phyloP scores from a whole-genome alignment of 2,797 vertebrate species.

The Ptychadena robeensis region DNA sequence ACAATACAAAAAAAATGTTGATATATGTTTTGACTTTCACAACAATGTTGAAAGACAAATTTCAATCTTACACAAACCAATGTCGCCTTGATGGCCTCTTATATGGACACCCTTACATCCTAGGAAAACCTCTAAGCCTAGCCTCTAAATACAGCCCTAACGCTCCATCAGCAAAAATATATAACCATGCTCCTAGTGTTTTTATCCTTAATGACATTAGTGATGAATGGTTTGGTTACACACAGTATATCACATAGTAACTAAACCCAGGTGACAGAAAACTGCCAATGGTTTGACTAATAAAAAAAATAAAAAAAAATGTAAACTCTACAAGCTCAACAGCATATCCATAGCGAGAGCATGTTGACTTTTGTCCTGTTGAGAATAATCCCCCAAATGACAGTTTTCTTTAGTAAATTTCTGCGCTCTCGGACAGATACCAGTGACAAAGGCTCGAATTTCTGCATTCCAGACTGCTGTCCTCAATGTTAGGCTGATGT shows the following conservation, averaged over 20 bases:
- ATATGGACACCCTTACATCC: no score
- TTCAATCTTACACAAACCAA: neutral
- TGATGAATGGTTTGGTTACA: neutral
- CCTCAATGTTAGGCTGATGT: slow-evolving; percentile 55
- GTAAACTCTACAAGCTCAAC: neutral
- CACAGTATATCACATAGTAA: neutral
- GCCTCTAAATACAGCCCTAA: neutral
- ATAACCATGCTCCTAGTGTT: no score
- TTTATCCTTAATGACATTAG: neutral
- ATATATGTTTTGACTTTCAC: no score
- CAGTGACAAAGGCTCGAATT: slow-evolving; percentile 42
- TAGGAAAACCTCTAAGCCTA: no score
- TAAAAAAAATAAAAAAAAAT: neutral
- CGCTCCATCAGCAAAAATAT: no score
- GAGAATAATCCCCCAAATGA: slow-evolving; percentile 42
- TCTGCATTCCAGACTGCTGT: slow-evolving; percentile 60
- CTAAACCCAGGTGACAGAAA: neutral
- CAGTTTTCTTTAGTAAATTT: slow-evolving; percentile 51
- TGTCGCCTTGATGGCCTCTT: neutral
- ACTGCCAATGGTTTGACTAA: neutral
- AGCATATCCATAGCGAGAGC: neutral
- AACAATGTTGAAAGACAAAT: neutral
- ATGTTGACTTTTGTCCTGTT: slow-evolving; percentile 31
- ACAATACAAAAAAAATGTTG: no score
- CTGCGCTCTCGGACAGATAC: slow-evolving; percentile 43